Percentiles rank a stretch among this genome's conserved stretches.
Evolutionary conservation across 1,140 invertebrate species (phyloP).

Genomic region (Ceratina japonica): DNA sequence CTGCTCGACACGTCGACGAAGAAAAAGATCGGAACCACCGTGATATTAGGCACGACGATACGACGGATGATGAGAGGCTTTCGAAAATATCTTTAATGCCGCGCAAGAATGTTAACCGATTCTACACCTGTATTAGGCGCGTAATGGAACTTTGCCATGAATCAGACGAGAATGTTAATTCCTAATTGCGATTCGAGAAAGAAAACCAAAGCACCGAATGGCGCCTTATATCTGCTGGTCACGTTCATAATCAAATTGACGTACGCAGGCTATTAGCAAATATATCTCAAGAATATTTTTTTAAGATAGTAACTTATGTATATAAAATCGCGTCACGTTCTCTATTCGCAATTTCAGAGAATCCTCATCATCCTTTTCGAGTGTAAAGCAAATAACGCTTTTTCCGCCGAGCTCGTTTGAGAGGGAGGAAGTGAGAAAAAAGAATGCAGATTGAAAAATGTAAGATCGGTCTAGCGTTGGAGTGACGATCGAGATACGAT

Average conservation of each 20-base stretch:
- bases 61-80: slow-evolving; percentile 29
- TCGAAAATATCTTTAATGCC: too few species aligned
- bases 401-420: neutral
- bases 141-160: neutral
- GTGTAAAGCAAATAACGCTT: slow-evolving; percentile 8
- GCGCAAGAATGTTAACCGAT: slow-evolving; percentile 17
- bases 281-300: too few species aligned
- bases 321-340: neutral
- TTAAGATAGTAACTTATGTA: neutral
- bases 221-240: too few species aligned
- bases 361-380: neutral
- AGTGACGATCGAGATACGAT: slow-evolving; percentile 39
- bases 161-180: too few species aligned
- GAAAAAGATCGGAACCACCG: slow-evolving; percentile 5
- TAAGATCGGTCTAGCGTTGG: slow-evolving; percentile 8
- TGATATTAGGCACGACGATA: slow-evolving; percentile 39
- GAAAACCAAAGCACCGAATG: too few species aligned
- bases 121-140: slow-evolving; percentile 19
- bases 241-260: too few species aligned
- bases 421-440: neutral
- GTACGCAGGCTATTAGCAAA: too few species aligned
- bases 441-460: neutral
- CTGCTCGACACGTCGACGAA: slow-evolving; percentile 47
- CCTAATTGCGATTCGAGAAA: too few species aligned
- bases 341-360: neutral